Evolutionary conservation across 1,140 invertebrate genomes (phyloP), one percentile per base, ranked within the genome.

Genomic region (Saccostrea glomerata): DNA sequence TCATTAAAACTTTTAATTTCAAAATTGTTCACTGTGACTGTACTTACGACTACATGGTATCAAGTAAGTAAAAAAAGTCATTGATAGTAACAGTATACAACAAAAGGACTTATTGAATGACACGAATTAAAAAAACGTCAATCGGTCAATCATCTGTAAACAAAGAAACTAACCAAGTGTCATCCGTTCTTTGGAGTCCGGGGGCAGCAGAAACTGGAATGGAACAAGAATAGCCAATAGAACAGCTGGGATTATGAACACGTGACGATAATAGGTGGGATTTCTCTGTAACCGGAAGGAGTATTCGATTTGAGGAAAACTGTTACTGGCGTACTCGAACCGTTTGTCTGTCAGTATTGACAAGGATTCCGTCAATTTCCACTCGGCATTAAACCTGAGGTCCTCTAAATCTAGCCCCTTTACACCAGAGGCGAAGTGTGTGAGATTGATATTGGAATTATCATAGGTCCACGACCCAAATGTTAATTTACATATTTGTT

Each of bases 401-500:
- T 93, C 92, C 11, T 66, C 58, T 20, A 92, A 73, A 73, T 93
- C 91, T n/a, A 94, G 83, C 4, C 84, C 85, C 60, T 77, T 86
- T 47, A 86, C 87, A 85, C 82, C 56, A 15, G 82, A 82, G 66
- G 82, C 60, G 82, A 89, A 86, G 66, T 89, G 82, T 54, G 91
- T 93, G 30, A 93, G 70, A 77, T 93, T 98, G 20, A 99, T 98
- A 96, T 99, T 98, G 94, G 99, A 98, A 0, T 98, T 98, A 93
- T 99, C 98, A 95, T 99, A 99, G 0, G 99, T 99, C 98, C 98
- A 99, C 6, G 98, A 99, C 9, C 98, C 98, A 91, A 99, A 99
- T 95, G 99, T 99, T 97, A 99, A 98, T 86, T 98, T 97, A 95
- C 99, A 99, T 1, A 97, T 88, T 98, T 99, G 99, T 94, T 92